A percentile compares a stretch with the other conserved stretches of the same genome.
Conservation (phyloP, 2,113 vertebrate species). For the Mormoops blainvillei region DNA sequence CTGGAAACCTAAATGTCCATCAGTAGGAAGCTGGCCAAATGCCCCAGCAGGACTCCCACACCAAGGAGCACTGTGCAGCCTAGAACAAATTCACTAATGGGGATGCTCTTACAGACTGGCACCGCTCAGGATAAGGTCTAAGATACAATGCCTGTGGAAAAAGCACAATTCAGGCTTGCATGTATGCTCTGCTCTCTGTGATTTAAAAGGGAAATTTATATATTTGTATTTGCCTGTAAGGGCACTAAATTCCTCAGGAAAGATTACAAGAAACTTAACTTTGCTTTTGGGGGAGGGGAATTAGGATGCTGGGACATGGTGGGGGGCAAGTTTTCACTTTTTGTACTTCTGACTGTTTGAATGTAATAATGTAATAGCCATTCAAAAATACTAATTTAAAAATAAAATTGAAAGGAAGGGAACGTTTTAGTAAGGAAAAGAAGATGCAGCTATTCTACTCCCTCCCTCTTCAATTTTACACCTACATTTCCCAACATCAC, state of each 20-base stretch:
- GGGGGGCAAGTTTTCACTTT: not conserved
- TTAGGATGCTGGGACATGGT: not conserved
- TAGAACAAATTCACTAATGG: not conserved
- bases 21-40: not conserved
- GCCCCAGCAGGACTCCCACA: too few relatives aligned
- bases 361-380: not conserved
- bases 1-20: not conserved
- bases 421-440: too few relatives aligned
- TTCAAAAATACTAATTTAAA: not conserved
- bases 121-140: not conserved
- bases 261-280: not conserved
- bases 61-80: not conserved
- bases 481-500: not conserved
- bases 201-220: not conserved
- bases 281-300: not conserved
- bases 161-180: not conserved
- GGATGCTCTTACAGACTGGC: too few relatives aligned
- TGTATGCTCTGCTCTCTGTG: not conserved
- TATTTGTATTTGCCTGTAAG: not conserved
- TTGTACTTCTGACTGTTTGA: not conserved
- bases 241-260: not conserved
- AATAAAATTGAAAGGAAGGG: too few relatives aligned
- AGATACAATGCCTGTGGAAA: not conserved
- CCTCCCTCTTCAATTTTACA: not conserved
- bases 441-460: not conserved